Base-by-base conservation (phyloP, 2,888 invertebrate species). In the Boloria selene region DNA sequence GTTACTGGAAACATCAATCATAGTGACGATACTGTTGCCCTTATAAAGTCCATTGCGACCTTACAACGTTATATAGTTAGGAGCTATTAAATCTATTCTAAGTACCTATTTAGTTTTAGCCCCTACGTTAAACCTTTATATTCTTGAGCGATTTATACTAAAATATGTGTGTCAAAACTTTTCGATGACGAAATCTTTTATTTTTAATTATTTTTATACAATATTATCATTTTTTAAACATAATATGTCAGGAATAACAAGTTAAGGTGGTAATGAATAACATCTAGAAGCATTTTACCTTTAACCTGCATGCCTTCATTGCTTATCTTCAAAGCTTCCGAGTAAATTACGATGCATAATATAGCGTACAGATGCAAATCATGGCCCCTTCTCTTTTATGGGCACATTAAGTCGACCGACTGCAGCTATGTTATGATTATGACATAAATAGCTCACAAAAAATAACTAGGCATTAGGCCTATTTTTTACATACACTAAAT, bases 301-400 rank as follows among this genome's bases (percentile, higher is more conserved):
- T 75, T 76, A 75, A 72, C 72, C 76, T 72, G 65, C 22, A 45
- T 72, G 72, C 26, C 56, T 54, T 52, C 64, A 70, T 65, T 68
- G 50, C 73, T 72, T 74, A 72, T 70, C 72, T 69, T 66, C 71
- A 75, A 73, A 72, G 67, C 73, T 73, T 68, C 71, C 75, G 74
- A 73, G 73, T 71, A 77, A 79, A 82, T 83, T 83, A 86, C 79
- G 78, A 75, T 76, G 77, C 81, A 77, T 79, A 79, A 80, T 82
- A 81, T 83, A 77, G 71, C 76, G 71, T 79, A 85, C 84, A 88
- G 84, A 88, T 88, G 85, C 81, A 84, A 83, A 88, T 88, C 87
- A 76, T 77, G 73, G 73, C 72, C 75, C 31, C 77, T 78, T 77
- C 77, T 80, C 75, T 80, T 83, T 83, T 84, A 85, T 76, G 76